Evolutionary conservation across 2,113 vertebrate genomes (phyloP), one percentile per base, ranked within the genome.

Genomic region (Xenotilapia longispinis): DNA sequence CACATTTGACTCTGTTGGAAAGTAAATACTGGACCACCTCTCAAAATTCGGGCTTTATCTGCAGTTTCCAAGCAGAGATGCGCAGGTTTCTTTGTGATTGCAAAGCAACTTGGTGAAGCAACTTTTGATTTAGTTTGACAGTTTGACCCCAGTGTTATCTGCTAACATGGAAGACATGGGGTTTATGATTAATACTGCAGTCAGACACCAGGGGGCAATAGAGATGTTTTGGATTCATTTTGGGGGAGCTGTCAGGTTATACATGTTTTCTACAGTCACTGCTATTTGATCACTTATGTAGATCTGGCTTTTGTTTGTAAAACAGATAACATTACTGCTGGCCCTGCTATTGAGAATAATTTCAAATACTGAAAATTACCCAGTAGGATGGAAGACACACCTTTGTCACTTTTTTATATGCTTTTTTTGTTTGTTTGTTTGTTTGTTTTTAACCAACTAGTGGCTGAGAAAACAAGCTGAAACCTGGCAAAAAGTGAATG

Each of bases 381-480:
- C 23, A 49, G 10, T 31, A 78, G 65, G 38, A 70, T 70, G 38
- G n/a, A 75, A 47, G 23, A 75, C 9, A 47, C 40, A 78, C 68
- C 15, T 75, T 28, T 75, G 23, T 28, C 68, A 28, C 42, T 42
- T 70, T 68, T 47, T 68, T 21, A 68, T 68, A 68, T 75, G 23
- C 9, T 75, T 60, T 17, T 10, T 60, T 31, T 17, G 26, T 58
- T 58, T 75, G 14, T 28, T 75, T 45, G 14, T 4, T n/a, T 68
- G 1, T 6, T 55, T 9, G 33, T 89, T 14, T 42, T 82, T 19
- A 78, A 49, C 36, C 26, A n/a, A 87, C 28, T 84, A 99, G 98
- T 99, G 98, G 98, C 92, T 99, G 9, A 92, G 85, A 68, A 98
- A 98, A 87, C 98, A 99, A 94, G 98, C 98, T 13, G 97, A 98